A percentile compares a stretch with the other conserved stretches of the same genome.
These are phyloP conservation scores for Bubo scandiacus DNA, from an alignment of 2,113 vertebrate genomes.

Conservation along the genomic window DNA sequence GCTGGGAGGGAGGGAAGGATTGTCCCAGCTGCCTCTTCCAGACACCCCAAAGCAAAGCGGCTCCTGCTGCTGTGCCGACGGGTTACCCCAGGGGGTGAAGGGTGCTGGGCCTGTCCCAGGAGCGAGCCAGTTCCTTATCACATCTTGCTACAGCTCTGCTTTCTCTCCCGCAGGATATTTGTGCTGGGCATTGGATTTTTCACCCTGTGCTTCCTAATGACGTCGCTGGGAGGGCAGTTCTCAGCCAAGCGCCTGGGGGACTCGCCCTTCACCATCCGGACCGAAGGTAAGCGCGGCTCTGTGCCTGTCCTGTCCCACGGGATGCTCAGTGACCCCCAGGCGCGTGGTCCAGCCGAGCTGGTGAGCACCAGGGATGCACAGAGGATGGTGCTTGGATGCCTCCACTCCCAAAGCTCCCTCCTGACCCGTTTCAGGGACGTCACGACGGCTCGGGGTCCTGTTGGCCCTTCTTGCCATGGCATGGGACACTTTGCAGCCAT, in stretches of 20 bases:
- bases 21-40: not conserved
- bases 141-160: not conserved
- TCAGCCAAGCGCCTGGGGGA: constrained; percentile 88
- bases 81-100: rapidly evolving
- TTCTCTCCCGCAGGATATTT: constrained; percentile 82
- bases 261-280: constrained; percentile 91
- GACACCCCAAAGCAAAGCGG: too few species aligned
- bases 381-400: not conserved
- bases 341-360: rapidly evolving
- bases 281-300: constrained; percentile 79
- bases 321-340: rapidly evolving
- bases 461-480: not conserved
- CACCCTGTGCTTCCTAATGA: constrained; percentile 98
- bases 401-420: not conserved
- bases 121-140: not conserved
- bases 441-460: not conserved
- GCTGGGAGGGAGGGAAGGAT: not conserved
- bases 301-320: rapidly evolving
- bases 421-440: rapidly evolving
- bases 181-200: constrained; percentile 95
- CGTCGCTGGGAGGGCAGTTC: constrained; percentile 94
- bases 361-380: rapidly evolving
- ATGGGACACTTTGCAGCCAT: rapidly evolving
- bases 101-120: not conserved
- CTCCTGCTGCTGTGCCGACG: not conserved